Evolutionary conservation across 1,140 invertebrate genomes (phyloP), one percentile per base, ranked within the genome.

Genomic region (Apis cerana): DNA sequence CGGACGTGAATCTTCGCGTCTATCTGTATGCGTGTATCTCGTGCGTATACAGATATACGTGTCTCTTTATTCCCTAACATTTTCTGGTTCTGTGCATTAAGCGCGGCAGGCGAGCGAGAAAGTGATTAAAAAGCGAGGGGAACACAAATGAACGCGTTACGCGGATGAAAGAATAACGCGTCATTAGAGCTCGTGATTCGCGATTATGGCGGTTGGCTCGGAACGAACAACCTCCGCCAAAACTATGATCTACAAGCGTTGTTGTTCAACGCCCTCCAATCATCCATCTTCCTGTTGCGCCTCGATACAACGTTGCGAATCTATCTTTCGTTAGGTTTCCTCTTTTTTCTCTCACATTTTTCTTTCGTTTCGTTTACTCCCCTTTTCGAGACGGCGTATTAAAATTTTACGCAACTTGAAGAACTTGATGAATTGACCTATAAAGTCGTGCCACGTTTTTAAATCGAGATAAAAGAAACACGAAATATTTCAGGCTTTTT

Each of bases 61-160:
- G 13, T 17, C 56, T 67, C 69, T 80, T 54, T 67, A 80, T 83
- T 80, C 72, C 77, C 33, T 65, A 65, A 83, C 75, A 54, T 83
- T 71, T 61, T 58, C 70, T 33, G 71, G 52, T n/a, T 33, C n/a
- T 23, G 21, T 23, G 75, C 48, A 23, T 50, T 33, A 17, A 64
- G 70, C 50, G 23, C 33, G 21, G 1, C 7, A 21, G 17, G 23
- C 62, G 65, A 21, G 43, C 50, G 64, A 48, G 64, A 76, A 76
- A 76, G 50, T 23, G 78, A 80, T 72, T 62, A 80, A 74, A 43
- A 79, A 61, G 72, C 52, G 71, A 48, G n/a, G 48, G n/a, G 48
- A 74, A 52, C 69, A 43, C 48, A 23, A 54, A 52, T 43, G 68
- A 64, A 71, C 58, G 21, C 48, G 27, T 58, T 50, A 2, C 78